Percentiles rank a stretch among this genome's conserved stretches.
These are phyloP conservation scores for Epinephelus moara DNA, from an alignment of 2,113 vertebrate species.

Conservation along the genomic window DNA sequence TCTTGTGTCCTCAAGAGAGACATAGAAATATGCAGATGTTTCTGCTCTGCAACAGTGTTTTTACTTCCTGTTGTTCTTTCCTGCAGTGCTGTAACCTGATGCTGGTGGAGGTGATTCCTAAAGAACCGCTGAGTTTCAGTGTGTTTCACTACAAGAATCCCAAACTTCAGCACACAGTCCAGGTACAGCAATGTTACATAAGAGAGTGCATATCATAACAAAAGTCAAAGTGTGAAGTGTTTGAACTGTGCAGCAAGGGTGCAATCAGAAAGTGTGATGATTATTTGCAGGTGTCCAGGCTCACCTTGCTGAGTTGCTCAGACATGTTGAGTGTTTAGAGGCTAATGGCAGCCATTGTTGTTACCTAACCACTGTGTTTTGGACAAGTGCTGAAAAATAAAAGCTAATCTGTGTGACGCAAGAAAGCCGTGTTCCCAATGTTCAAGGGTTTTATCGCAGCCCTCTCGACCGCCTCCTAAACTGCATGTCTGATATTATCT, in stretches of 20 bases:
- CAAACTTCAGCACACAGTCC: constrained; percentile 98
- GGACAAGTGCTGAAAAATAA: constrained; percentile 27
- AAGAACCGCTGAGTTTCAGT: constrained; percentile 97
- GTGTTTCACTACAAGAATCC: constrained; percentile 99
- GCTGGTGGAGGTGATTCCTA: constrained; percentile 98
- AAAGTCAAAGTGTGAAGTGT: constrained; percentile 11
- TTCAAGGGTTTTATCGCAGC: constrained; percentile 37
- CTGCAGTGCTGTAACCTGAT: constrained; percentile 97
- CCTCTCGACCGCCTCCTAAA: constrained; percentile 36
- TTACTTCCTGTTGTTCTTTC: constrained; percentile 26
- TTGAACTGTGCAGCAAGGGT: constrained; percentile 37
- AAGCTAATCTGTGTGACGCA: constrained; percentile 55
- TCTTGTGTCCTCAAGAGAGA: neutral
- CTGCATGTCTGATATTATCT: constrained; percentile 44
- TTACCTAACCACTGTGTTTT: constrained; percentile 54
- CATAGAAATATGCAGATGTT: neutral
- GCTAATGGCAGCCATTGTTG: constrained; percentile 48
- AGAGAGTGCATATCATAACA: constrained; percentile 1
- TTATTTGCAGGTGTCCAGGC: constrained; percentile 49
- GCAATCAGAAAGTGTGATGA: constrained; percentile 35
- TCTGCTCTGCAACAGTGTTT: neutral
- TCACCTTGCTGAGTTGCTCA: constrained; percentile 46
- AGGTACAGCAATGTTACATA: constrained; percentile 85
- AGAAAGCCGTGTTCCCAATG: constrained; percentile 18
- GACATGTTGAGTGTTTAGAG: constrained; percentile 65